Percentiles rank a stretch among this genome's conserved stretches.
These are phyloP conservation scores for Ips nitidus DNA, from an alignment of 1,140 invertebrate species.

Conservation along the genomic window DNA sequence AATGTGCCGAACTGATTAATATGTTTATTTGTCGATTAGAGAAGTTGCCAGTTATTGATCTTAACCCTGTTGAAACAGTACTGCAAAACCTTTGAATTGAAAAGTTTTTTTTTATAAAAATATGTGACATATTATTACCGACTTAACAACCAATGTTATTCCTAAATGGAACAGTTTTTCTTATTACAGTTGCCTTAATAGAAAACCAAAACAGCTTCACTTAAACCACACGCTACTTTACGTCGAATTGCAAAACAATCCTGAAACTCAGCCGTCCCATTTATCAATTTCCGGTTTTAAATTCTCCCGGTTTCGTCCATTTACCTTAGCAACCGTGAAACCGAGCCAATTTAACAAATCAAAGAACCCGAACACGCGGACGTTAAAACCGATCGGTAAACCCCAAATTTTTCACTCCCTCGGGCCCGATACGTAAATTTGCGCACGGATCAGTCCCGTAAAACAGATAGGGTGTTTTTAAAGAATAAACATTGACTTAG, in stretches of 20 bases:
- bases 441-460: constrained; percentile 20
- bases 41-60: too few species aligned
- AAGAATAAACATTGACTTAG: constrained; percentile 21
- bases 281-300: constrained; percentile 17
- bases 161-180: too few species aligned
- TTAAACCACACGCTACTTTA: background rate
- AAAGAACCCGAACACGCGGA: constrained; percentile 20
- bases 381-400: constrained; percentile 27
- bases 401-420: constrained; percentile 26
- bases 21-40: too few species aligned
- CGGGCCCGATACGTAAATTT: constrained; percentile 26
- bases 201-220: too few species aligned
- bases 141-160: too few species aligned
- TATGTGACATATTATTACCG: too few species aligned
- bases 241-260: background rate
- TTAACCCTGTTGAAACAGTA: too few species aligned
- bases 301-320: constrained; percentile 22
- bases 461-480: constrained; percentile 26
- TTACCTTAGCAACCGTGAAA: constrained; percentile 30
- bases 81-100: too few species aligned
- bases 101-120: too few species aligned
- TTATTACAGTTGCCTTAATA: too few species aligned
- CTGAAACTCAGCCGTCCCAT: constrained; percentile 1
- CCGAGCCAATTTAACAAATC: constrained; percentile 30
- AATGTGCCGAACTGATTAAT: too few species aligned